Conservation (phyloP, 2,113 vertebrate genomes). For the Alces alces region DNA sequence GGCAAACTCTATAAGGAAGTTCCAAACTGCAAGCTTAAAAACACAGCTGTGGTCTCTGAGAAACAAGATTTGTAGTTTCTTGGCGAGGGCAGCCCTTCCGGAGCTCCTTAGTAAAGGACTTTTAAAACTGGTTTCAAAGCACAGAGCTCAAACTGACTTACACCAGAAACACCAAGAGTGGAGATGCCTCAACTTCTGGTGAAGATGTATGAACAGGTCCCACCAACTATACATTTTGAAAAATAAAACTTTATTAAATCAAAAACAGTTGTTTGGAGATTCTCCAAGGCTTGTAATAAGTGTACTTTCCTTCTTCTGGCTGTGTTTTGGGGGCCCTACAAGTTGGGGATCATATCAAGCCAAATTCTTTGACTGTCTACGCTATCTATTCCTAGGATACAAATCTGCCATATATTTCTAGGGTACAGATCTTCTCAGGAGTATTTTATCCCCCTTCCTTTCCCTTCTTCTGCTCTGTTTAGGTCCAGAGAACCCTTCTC, state of each 20-base stretch:
- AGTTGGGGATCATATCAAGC: background rate
- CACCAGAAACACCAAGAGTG: conserved; percentile 90
- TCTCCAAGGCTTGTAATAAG: background rate
- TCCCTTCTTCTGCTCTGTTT: background rate
- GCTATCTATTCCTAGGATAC: background rate
- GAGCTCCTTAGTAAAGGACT: conserved; percentile 82
- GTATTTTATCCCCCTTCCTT: background rate
- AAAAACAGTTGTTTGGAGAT: background rate
- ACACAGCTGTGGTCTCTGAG: conserved; percentile 88
- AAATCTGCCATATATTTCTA: background rate
- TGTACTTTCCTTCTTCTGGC: background rate
- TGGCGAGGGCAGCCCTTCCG: conserved; percentile 76
- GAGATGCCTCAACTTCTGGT: conserved; percentile 75
- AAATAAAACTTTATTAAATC: background rate
- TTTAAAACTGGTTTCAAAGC: conserved; percentile 92
- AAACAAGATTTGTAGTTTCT: conserved; percentile 89
- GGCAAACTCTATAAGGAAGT: conserved; percentile 91
- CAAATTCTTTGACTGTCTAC: background rate
- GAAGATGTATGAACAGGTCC: conserved; percentile 82
- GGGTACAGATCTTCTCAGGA: background rate
- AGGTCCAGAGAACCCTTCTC: background rate
- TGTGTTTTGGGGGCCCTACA: background rate
- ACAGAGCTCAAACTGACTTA: conserved; percentile 91
- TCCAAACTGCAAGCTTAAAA: conserved; percentile 92
- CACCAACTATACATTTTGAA: background rate